Percentiles rank a stretch among this genome's conserved stretches.
Conservation (phyloP, 2,797 vertebrate species). For the Brachyrhaphis roseni region DNA sequence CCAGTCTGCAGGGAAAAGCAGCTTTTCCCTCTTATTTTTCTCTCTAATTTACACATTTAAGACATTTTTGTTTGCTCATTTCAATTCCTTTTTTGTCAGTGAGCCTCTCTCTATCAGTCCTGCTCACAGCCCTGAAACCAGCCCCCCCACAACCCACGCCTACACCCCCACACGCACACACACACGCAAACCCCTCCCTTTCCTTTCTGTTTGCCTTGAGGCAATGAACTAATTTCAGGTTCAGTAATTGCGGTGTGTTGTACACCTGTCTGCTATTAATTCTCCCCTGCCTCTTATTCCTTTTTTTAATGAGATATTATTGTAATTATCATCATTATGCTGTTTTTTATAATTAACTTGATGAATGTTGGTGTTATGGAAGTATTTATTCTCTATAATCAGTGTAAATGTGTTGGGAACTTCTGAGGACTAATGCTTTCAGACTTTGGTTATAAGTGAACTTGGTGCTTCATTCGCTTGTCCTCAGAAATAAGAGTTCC, state of each 20-base stretch:
- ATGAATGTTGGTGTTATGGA: constrained; percentile 81
- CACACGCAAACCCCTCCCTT: constrained; percentile 78
- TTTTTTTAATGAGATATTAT: constrained; percentile 87
- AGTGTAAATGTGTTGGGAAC: constrained; percentile 54
- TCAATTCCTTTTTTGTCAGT: constrained; percentile 90
- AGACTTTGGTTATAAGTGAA: constrained; percentile 56
- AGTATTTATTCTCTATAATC: constrained; percentile 78
- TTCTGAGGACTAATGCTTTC: constrained; percentile 25
- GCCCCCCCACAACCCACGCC: constrained; percentile 24
- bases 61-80: constrained; percentile 98
- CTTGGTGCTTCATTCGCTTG: constrained; percentile 54
- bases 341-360: constrained; percentile 83
- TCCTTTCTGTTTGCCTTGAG: constrained; percentile 89
- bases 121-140: constrained; percentile 47
- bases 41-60: constrained; percentile 99
- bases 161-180: constrained; percentile 39
- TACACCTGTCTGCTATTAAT: constrained; percentile 99
- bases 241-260: constrained; percentile 97
- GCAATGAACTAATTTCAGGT: constrained; percentile 97
- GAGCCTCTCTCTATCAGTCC: constrained; percentile 82
- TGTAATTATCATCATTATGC: constrained; percentile 86
- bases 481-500: constrained; percentile 83
- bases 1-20: constrained; percentile 91
- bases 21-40: constrained; percentile 94
- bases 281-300: constrained; percentile 86